Conservation (phyloP, 2,113 vertebrate genomes). For the Hepsetus odoe region DNA sequence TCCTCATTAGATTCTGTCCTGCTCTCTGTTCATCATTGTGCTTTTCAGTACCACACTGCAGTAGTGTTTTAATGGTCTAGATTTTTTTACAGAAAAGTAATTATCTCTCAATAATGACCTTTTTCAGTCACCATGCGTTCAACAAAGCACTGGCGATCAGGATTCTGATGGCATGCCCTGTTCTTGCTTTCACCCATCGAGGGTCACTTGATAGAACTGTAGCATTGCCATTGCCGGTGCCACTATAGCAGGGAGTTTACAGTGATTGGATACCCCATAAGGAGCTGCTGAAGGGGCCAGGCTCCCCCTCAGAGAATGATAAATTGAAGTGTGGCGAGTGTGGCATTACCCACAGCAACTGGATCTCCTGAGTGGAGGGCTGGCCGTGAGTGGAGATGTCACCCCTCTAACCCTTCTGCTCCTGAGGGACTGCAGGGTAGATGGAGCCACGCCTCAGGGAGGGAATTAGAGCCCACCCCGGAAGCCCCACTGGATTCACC, state of each 20-base stretch:
- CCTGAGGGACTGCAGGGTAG: conserved; percentile 30
- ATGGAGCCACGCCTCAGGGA: conserved; percentile 61
- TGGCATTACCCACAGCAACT: conserved; percentile 65
- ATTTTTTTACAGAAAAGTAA: conserved; percentile 20
- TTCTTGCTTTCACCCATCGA: conserved; percentile 15
- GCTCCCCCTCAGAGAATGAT: conserved; percentile 70
- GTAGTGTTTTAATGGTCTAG: not conserved
- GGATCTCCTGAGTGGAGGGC: conserved; percentile 63
- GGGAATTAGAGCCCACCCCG: conserved; percentile 68
- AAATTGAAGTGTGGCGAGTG: conserved; percentile 72
- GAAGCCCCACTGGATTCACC: conserved; percentile 62
- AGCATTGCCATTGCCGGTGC: not conserved
- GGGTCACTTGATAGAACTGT: conserved; percentile 13
- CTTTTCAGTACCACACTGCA: not conserved
- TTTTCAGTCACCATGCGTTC: not conserved
- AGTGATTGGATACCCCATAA: conserved; percentile 16
- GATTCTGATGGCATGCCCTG: not conserved
- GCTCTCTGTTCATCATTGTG: not conserved
- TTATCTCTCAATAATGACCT: conserved; percentile 7
- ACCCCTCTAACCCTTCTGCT: conserved; percentile 15
- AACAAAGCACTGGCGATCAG: not conserved
- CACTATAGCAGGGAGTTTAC: conserved; percentile 3
- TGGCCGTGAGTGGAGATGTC: conserved; percentile 33
- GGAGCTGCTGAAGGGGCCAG: conserved; percentile 50
- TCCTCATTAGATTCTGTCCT: not conserved